phyloP scores from a whole-genome alignment of 2,797 vertebrate species.

The Pangasius mekongensis region DNA sequence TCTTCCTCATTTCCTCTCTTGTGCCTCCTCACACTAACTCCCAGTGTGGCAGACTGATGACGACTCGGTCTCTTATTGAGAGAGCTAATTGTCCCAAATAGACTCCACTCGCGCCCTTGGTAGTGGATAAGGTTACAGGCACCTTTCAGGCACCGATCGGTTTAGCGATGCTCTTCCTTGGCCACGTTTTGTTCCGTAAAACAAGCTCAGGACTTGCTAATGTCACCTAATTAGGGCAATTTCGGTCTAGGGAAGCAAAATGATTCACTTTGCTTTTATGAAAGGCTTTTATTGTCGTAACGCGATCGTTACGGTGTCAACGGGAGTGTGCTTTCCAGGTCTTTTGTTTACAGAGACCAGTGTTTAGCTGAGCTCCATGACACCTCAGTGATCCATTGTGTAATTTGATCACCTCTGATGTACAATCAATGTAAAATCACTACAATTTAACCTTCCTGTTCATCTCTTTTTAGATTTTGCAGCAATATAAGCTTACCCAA shows the following conservation, averaged over 20 bases:
- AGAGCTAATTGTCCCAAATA: slow-evolving; percentile 59
- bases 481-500: no score
- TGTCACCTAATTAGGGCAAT: slow-evolving; percentile 40
- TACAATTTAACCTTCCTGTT: slow-evolving; percentile 39
- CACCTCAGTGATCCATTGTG: not conserved
- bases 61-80: slow-evolving; percentile 52
- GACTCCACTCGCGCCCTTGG: slow-evolving; percentile 54
- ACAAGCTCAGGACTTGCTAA: slow-evolving; percentile 26
- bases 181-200: not conserved
- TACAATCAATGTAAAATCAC: slow-evolving; percentile 36
- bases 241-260: slow-evolving; percentile 18
- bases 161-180: not conserved
- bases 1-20: slow-evolving; percentile 40
- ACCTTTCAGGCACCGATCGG: slow-evolving; percentile 19
- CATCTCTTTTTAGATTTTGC: not conserved
- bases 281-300: slow-evolving; percentile 23
- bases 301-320: not conserved
- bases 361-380: slow-evolving; percentile 6
- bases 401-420: slow-evolving; percentile 26
- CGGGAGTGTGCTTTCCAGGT: not conserved
- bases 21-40: slow-evolving; percentile 39
- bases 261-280: slow-evolving; percentile 26
- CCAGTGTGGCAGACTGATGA: slow-evolving; percentile 54
- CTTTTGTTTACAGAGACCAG: slow-evolving; percentile 13
- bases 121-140: slow-evolving; percentile 54